Evolutionary conservation across 1,140 invertebrate genomes (phyloP).

Genomic region (Mamestra configurata): DNA sequence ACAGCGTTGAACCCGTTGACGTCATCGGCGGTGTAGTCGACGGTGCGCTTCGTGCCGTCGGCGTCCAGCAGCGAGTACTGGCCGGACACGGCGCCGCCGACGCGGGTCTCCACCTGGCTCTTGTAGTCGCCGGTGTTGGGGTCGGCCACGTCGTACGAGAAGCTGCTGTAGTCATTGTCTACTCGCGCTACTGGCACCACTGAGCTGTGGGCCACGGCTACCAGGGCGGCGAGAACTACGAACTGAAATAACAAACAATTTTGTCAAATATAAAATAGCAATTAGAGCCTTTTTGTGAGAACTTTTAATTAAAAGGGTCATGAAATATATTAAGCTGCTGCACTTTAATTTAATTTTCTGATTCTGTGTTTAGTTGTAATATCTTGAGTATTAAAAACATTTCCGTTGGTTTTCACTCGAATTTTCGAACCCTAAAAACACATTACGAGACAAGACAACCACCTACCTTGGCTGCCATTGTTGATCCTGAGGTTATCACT

Average conservation of each 20-base stretch:
- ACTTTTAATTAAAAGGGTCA: too few relatives aligned
- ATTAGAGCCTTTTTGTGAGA: too few relatives aligned
- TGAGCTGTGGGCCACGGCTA: constrained; percentile 67
- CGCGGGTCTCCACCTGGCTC: constrained; percentile 83
- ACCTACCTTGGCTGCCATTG: constrained; percentile 75
- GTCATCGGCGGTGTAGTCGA: constrained; percentile 85
- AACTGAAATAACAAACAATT: constrained; percentile 61
- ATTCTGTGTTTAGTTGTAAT: too few relatives aligned
- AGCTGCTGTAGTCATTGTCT: constrained; percentile 77
- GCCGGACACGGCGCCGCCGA: constrained; percentile 88
- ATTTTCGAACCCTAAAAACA: background rate
- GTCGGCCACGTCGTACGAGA: constrained; percentile 85
- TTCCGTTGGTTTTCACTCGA: background rate
- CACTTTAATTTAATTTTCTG: too few relatives aligned
- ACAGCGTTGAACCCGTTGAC: constrained; percentile 86
- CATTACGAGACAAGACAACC: constrained; percentile 7
- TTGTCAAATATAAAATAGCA: background rate
- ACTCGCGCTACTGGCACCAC: constrained; percentile 69
- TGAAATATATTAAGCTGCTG: too few relatives aligned
- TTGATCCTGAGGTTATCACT: constrained; percentile 59
- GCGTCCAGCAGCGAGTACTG: constrained; percentile 84
- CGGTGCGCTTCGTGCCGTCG: constrained; percentile 85
- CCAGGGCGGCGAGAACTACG: constrained; percentile 68
- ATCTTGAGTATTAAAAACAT: too few relatives aligned
- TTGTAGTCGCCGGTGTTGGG: constrained; percentile 87